A percentile compares a stretch with the other conserved stretches of the same genome.
phyloP scores from a whole-genome alignment of 1,140 invertebrate genomes.

The Drosophila willistoni region DNA sequence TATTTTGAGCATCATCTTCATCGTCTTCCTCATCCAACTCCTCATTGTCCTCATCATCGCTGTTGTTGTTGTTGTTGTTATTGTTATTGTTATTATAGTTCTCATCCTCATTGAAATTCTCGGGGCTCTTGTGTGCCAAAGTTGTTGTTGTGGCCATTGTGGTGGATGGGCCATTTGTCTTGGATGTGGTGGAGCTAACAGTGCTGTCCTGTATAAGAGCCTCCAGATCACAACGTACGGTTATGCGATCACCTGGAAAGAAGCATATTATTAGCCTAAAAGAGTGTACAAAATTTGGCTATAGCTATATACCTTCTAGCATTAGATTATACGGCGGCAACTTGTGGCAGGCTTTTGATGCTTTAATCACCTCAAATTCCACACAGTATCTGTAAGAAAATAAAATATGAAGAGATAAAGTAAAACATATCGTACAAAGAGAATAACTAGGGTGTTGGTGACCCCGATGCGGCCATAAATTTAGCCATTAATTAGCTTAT shows the following conservation, averaged over 20 bases:
- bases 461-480: not conserved
- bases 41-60: constrained; percentile 43
- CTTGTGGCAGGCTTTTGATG: constrained; percentile 90
- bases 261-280: too few species aligned
- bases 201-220: constrained; percentile 86
- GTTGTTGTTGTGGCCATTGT: constrained; percentile 35
- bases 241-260: constrained; percentile 87
- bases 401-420: not conserved
- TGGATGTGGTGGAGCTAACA: constrained; percentile 11
- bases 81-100: constrained; percentile 24
- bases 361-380: constrained; percentile 91
- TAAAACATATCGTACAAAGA: too few species aligned
- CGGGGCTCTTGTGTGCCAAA: constrained; percentile 8
- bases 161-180: constrained; percentile 16
- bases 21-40: constrained; percentile 44
- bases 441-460: not conserved
- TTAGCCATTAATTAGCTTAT: too few species aligned
- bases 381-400: constrained; percentile 89
- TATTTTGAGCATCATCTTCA: constrained; percentile 65
- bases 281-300: not conserved
- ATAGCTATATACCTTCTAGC: constrained; percentile 87
- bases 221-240: constrained; percentile 90
- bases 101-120: constrained; percentile 20
- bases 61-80: constrained; percentile 34
- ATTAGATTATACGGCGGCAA: constrained; percentile 88